Evolutionary conservation across 2,797 vertebrate species (phyloP).

Genomic region (Sebastes oblongus): DNA sequence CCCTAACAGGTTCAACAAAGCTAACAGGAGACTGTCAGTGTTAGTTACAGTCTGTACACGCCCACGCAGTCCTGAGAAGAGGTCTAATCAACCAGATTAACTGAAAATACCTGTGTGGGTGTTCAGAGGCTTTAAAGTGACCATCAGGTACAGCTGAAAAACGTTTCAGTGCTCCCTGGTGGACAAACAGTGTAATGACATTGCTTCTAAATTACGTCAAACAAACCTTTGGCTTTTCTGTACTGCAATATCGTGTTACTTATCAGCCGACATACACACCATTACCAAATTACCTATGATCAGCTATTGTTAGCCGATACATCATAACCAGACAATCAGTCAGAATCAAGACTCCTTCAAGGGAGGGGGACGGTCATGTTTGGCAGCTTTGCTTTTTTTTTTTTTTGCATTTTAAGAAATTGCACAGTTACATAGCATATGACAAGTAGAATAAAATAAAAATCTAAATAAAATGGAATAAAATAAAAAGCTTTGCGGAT

Average conservation of each 20-base stretch:
- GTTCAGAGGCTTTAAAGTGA: background rate
- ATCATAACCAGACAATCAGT: background rate
- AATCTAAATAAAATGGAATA: no score
- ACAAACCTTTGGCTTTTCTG: background rate
- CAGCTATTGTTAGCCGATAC: background rate
- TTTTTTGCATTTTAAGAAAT: no score
- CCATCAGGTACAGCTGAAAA: background rate
- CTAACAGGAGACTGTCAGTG: no score
- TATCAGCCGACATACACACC: background rate
- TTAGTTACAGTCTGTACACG: no score
- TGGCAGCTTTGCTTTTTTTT: background rate
- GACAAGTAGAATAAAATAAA: fast-evolving
- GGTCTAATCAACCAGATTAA: no score
- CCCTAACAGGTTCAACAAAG: no score
- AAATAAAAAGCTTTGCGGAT: no score
- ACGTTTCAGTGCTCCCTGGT: background rate
- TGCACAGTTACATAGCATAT: no score
- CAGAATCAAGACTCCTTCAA: background rate
- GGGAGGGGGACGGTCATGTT: background rate
- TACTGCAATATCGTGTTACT: background rate
- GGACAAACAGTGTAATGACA: background rate
- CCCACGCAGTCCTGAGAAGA: no score
- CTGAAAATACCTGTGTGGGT: no score
- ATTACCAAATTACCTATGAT: background rate
- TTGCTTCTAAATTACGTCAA: background rate